phyloP scores from a whole-genome alignment of 2,113 vertebrate species.

The Mastomys natalensis region DNA sequence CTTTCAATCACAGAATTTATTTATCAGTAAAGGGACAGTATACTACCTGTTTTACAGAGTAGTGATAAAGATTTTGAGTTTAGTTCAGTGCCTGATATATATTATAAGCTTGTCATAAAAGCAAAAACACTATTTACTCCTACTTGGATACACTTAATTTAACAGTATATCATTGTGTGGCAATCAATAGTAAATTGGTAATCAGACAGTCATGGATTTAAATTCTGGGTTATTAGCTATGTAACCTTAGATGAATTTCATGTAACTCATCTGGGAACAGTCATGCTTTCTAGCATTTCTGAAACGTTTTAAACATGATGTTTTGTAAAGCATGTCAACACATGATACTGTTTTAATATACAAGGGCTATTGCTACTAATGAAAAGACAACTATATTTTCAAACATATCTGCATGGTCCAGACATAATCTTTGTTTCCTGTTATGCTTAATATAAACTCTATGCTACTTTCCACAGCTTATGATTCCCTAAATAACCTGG shows the following conservation, averaged over 20 bases:
- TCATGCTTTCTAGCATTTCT: slow-evolving; percentile 1
- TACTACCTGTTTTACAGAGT: not conserved
- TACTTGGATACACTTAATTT: not conserved
- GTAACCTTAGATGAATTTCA: not conserved
- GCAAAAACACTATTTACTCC: not conserved
- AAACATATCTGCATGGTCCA: not conserved
- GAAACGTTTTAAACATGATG: not conserved
- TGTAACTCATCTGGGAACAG: not conserved
- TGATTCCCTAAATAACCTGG: not conserved
- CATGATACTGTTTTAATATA: not conserved
- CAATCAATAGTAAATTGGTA: not conserved
- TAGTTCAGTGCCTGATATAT: not conserved
- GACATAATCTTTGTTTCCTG: not conserved
- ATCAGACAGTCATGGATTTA: not conserved
- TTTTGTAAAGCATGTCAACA: slow-evolving; percentile 20
- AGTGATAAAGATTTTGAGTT: not conserved
- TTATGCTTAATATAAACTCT: not conserved
- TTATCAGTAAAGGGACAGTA: not conserved
- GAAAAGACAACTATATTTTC: slow-evolving; percentile 26
- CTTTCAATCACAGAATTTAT: not conserved
- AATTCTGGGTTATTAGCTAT: slow-evolving; percentile 5
- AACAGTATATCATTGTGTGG: slow-evolving; percentile 5
- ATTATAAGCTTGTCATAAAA: slow-evolving; percentile 17
- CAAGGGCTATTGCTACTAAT: not conserved
- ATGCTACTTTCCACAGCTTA: not conserved